Evolutionary conservation across 1,140 invertebrate species (phyloP).

Genomic region (Zaprionus tsacasi): DNA sequence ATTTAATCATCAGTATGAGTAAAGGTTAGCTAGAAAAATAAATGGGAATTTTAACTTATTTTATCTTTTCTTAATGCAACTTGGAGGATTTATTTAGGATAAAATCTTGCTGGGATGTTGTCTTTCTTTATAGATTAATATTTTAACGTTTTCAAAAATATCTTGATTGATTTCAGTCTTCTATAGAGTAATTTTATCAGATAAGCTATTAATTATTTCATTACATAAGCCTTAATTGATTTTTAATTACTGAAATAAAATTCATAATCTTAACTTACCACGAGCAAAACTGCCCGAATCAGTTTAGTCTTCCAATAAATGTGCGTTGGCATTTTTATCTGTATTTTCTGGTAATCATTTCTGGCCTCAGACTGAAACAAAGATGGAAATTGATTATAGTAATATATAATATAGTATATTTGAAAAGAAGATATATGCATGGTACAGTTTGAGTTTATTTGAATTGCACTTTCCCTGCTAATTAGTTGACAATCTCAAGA

Average conservation of each 20-base stretch:
- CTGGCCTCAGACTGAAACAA: conserved; percentile 65
- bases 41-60: no score
- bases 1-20: no score
- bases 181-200: no score
- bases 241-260: not conserved
- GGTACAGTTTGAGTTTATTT: not conserved
- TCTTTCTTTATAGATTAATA: no score
- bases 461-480: not conserved
- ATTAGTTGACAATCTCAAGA: not conserved
- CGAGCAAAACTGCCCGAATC: conserved; percentile 64
- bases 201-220: no score
- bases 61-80: no score
- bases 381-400: no score
- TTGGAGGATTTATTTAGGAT: no score
- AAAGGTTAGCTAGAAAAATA: not conserved
- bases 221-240: not conserved
- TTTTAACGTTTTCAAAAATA: no score
- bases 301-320: conserved; percentile 61
- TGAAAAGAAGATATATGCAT: not conserved
- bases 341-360: conserved; percentile 75
- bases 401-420: not conserved
- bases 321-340: conserved; percentile 74
- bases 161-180: no score
- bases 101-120: no score
- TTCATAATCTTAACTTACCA: conserved; percentile 61